Percentiles rank a stretch among this genome's conserved stretches.
phyloP scores from a whole-genome alignment of 1,140 invertebrate species.

The Drosophila chauvacae region DNA sequence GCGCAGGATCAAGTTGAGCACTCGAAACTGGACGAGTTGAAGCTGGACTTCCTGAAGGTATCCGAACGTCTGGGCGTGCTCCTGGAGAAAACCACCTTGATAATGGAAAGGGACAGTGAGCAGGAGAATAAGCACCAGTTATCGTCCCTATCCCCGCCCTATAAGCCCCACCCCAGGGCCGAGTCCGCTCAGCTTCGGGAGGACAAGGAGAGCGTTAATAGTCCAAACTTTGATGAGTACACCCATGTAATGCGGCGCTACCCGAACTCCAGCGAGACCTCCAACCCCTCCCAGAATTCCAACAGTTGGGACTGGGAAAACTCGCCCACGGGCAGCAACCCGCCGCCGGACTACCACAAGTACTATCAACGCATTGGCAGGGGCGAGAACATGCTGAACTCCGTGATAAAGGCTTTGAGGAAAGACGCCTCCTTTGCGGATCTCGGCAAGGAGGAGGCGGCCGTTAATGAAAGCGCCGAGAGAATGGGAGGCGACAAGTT shows the following conservation, averaged over 20 bases:
- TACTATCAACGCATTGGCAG: constrained; percentile 60
- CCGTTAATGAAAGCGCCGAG: constrained; percentile 61
- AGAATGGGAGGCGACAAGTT: constrained; percentile 54
- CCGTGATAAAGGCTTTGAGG: constrained; percentile 70
- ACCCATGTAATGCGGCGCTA: constrained; percentile 58
- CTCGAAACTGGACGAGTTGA: constrained; percentile 67
- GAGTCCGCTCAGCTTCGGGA: constrained; percentile 42
- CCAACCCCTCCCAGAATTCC: constrained; percentile 71
- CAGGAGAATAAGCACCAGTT: constrained; percentile 60
- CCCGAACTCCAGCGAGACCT: constrained; percentile 71
- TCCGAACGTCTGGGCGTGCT: constrained; percentile 73
- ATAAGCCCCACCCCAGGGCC: constrained; percentile 43
- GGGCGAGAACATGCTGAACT: constrained; percentile 70
- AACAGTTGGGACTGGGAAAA: constrained; percentile 73
- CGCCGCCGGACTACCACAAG: constrained; percentile 44
- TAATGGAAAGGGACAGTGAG: constrained; percentile 75
- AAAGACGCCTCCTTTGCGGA: constrained; percentile 65
- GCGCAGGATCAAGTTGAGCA: constrained; percentile 18
- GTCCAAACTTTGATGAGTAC: constrained; percentile 64
- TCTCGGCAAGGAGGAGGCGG: constrained; percentile 60
- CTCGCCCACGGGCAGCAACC: constrained; percentile 47
- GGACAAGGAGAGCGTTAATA: constrained; percentile 54
- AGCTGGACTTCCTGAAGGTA: constrained; percentile 73
- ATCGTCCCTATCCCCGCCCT: constrained; percentile 54
- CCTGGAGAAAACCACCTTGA: constrained; percentile 74